phyloP scores from a whole-genome alignment of 2,113 vertebrate genomes.

The Lophura nycthemera region DNA sequence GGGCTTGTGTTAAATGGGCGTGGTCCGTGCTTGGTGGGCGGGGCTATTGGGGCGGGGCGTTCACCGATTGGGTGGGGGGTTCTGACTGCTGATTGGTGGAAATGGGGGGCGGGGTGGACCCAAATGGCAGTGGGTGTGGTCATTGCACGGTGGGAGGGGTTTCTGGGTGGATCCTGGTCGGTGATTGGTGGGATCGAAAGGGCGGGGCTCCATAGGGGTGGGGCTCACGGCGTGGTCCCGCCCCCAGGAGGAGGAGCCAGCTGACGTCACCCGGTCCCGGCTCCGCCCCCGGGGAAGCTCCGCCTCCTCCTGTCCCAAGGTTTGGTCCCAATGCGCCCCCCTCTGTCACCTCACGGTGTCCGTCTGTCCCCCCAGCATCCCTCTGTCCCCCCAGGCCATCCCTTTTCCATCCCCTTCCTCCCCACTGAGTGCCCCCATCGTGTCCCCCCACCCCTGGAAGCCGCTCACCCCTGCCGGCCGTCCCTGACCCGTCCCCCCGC shows the following conservation, averaged over 20 bases:
- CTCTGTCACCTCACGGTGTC: not conserved
- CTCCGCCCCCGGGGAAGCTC: not conserved
- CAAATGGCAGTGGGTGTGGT: not conserved
- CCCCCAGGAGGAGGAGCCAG: not conserved
- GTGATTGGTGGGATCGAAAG: not conserved
- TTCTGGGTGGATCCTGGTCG: not conserved
- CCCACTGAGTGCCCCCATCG: no score
- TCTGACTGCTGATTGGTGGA: no score
- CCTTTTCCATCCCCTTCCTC: no score
- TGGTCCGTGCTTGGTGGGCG: no score
- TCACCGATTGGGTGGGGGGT: no score
- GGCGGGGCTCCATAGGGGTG: not conserved
- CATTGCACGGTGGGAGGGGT: not conserved
- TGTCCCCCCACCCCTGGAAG: no score
- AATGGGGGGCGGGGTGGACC: not conserved
- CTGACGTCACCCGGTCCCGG: not conserved
- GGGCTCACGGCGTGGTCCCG: rapidly evolving
- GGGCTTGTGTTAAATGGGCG: no score
- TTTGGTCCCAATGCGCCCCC: not conserved
- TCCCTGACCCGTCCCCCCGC: no score
- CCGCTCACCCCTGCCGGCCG: no score
- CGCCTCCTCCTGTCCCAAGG: not conserved
- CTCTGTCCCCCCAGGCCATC: not conserved
- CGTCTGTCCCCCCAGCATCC: no score
- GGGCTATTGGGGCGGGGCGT: no score